Conservation (phyloP, 1,140 invertebrate species). For the Belonocnema kinseyi region DNA sequence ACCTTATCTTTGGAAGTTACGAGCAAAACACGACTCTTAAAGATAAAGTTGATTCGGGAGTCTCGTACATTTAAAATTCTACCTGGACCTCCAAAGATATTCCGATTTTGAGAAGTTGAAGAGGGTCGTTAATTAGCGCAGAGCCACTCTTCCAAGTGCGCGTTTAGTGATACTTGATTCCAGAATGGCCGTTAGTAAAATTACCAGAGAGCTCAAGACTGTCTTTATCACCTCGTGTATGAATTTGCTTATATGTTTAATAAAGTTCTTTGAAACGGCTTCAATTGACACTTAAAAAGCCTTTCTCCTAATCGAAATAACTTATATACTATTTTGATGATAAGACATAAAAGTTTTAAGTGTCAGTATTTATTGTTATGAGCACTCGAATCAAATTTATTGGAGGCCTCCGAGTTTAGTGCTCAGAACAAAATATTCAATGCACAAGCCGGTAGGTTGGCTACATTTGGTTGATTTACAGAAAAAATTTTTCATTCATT, state of each 20-base stretch:
- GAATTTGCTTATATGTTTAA: conserved; percentile 6
- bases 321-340: neutral
- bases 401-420: too few species aligned
- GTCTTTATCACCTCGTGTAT: neutral
- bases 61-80: neutral
- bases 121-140: conserved; percentile 24
- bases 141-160: conserved; percentile 26
- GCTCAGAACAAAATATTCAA: too few species aligned
- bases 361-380: conserved; percentile 22
- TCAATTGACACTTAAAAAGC: conserved; percentile 10
- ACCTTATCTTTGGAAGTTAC: conserved; percentile 15
- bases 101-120: conserved; percentile 24
- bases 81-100: conserved; percentile 5
- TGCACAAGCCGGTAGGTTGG: too few species aligned
- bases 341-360: conserved; percentile 3
- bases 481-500: too few species aligned
- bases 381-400: too few species aligned
- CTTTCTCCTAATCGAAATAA: neutral
- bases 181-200: conserved; percentile 12
- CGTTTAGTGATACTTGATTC: conserved; percentile 14
- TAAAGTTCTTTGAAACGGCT: conserved; percentile 14
- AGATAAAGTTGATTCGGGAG: conserved; percentile 16
- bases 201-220: conserved; percentile 8
- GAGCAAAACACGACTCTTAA: conserved; percentile 21
- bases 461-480: too few species aligned